phyloP scores from a whole-genome alignment of 2,888 invertebrate genomes.

The Apotomis capreana region DNA sequence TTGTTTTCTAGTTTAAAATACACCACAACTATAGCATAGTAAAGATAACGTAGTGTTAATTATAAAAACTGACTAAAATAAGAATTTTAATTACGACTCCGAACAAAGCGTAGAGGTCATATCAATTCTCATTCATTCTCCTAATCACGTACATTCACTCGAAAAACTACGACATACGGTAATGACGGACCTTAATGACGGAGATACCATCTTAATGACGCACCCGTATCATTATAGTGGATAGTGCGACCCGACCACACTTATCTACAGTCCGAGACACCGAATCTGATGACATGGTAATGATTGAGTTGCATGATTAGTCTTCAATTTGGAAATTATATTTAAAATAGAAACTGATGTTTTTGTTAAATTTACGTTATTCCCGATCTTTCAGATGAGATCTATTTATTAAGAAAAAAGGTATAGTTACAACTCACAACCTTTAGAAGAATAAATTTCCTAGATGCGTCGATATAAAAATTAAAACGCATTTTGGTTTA shows the following conservation, averaged over 20 bases:
- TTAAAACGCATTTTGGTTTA: too few species aligned
- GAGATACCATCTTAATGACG: slow-evolving; percentile 76
- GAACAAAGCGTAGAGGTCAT: background rate
- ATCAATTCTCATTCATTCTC: slow-evolving; percentile 30
- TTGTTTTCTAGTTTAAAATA: too few species aligned
- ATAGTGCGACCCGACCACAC: slow-evolving; percentile 49
- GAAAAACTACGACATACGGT: slow-evolving; percentile 42
- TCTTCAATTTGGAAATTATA: background rate
- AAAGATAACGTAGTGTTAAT: background rate
- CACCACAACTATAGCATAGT: too few species aligned
- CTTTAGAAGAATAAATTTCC: too few species aligned
- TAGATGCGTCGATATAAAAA: too few species aligned
- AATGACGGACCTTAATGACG: slow-evolving; percentile 67
- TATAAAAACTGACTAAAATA: background rate
- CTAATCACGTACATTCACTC: slow-evolving; percentile 34
- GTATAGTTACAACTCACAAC: too few species aligned
- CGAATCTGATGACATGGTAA: slow-evolving; percentile 29
- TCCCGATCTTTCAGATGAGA: too few species aligned
- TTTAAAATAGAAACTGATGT: too few species aligned
- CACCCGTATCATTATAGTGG: slow-evolving; percentile 67
- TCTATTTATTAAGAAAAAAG: too few species aligned
- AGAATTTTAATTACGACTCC: slow-evolving; percentile 1
- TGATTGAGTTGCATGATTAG: slow-evolving; percentile 16
- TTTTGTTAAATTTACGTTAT: too few species aligned
- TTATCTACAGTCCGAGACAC: slow-evolving; percentile 28